A percentile compares a stretch with the other conserved stretches of the same genome.
Conservation (phyloP, 2,888 invertebrate species). For the Orchestes rusci region DNA sequence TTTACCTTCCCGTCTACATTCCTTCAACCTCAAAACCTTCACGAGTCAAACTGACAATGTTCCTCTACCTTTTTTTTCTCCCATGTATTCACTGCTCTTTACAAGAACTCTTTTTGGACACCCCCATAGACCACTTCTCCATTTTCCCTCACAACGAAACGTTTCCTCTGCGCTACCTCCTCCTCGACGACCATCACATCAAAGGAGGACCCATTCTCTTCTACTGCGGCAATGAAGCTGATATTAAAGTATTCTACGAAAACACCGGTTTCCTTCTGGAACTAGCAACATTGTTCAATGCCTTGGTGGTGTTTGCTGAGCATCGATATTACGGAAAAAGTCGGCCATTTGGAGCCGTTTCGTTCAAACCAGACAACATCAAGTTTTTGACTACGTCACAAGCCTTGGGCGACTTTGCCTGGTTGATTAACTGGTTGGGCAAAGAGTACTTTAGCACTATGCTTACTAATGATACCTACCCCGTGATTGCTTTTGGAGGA, state of each 20-base stretch:
- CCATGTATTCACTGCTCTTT: constrained; percentile 1
- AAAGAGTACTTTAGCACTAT: constrained; percentile 30
- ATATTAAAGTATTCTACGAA: constrained; percentile 79
- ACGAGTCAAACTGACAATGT: too few species aligned
- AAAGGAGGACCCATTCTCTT: constrained; percentile 77
- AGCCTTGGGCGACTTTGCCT: constrained; percentile 89
- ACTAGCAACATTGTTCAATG: constrained; percentile 69
- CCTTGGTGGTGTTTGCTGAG: constrained; percentile 85
- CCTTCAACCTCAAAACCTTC: too few species aligned
- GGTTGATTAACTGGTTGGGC: constrained; percentile 60
- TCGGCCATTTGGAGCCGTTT: constrained; percentile 76
- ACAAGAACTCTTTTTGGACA: constrained; percentile 44
- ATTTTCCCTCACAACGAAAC: constrained; percentile 57
- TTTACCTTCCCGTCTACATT: too few species aligned
- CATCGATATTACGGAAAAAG: constrained; percentile 93
- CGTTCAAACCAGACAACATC: constrained; percentile 55
- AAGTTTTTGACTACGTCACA: constrained; percentile 85
- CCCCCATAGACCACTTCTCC: constrained; percentile 81
- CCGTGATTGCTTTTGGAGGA: constrained; percentile 73
- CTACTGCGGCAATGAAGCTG: constrained; percentile 94
- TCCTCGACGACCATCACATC: constrained; percentile 68
- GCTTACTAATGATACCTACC: constrained; percentile 47
- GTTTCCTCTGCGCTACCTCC: constrained; percentile 73
- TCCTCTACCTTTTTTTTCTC: too few species aligned
- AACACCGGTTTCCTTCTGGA: constrained; percentile 96